Base-by-base conservation (phyloP, 2,888 invertebrate species). In the Oxycera nigricornis region DNA sequence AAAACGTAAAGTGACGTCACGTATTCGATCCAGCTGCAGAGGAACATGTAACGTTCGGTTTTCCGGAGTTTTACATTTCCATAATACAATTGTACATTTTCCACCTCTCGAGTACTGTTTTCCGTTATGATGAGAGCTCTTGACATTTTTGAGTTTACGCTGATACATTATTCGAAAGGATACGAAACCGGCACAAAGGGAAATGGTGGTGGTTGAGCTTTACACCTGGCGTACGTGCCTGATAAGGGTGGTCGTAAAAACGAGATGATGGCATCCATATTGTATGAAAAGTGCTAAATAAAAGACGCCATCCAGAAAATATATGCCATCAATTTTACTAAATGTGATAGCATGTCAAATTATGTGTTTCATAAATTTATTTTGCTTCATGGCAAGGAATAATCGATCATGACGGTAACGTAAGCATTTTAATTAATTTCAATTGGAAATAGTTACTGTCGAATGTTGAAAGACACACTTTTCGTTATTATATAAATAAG, bases 41-140 rank as follows among this genome's bases (percentile, higher is more conserved):
- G n/a, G 28, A 30, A 59, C 30, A 59, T 59, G 30, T 59, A 59
- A 59, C 14, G 59, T 59, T 59, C 59, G 59, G 59, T 30, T 59
- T 68, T 68, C 68, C 39, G 41, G 68, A 28, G n/a, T 68, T 68
- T 46, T 39, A 68, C 68, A 50, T 68, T 68, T 68, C 68, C 68
- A 68, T 68, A 50, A 68, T 26, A 68, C 68, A 41, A 50, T 50
- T 68, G 68, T 50, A 59, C 26, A 59, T 59, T 59, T 59, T 30
- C 59, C 59, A 59, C 59, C 59, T n/a, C 26, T 30, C 59, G 30
- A 30, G 22, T 28, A 59, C 59, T 59, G 59, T 59, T 59, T 59
- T 30, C 59, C 30, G 59, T 59, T 59, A 4, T 22, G 59, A 59
- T 22, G 22, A 59, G 59, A 59, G 30, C 59, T 30, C 59, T 59